Evolutionary conservation across 2,888 invertebrate genomes (phyloP), one percentile per base, ranked within the genome.

Genomic region (Pristionchus maxplancki): DNA sequence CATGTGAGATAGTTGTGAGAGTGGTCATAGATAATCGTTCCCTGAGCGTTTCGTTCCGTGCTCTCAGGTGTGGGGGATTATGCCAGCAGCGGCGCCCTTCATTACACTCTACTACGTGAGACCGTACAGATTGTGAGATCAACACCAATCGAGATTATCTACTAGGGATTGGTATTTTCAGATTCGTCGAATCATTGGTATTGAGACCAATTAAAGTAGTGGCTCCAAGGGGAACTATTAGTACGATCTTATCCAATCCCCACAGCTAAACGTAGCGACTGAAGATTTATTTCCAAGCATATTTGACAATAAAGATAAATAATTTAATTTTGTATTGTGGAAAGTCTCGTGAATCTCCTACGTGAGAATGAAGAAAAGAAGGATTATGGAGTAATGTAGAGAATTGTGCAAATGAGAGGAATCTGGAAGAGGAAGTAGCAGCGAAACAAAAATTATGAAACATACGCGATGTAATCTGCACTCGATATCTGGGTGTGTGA

Each of bases 61-160:
- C 53, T 53, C 44, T 74, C 82, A 83, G 82, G 28, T 83, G 2
- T 83, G 82, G 82, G 82, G 82, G 53, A 83, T 83, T 28, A 83
- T 83, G 82, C 82, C 82, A 13, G 82, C 82, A 2, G 82, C 82
- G 2, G 82, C 82, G 44, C 82, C 82, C 34, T 53, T 83, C 82
- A 83, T 83, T 44, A 83, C 82, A 34, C 50, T 83, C 20, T 83
- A 53, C 34, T 83, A 83, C 37, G 82, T 83, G 24, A 24, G 82
- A 20, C 82, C 82, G 31, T 83, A 83, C 53, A 83, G 34, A 83
- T 50, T 34, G 82, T 83, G 31, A 83, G 82, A 48, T 2, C 11
- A 48, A 37, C 28, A 1, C 37, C n/a, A 5, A 34, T 40, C n/a
- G 44, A 5, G n/a, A n/a, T 24, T 11, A 74, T 40, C 40, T 40